Evolutionary conservation across 2,888 invertebrate genomes (phyloP).

Genomic region (Chymomyza procnemis): DNA sequence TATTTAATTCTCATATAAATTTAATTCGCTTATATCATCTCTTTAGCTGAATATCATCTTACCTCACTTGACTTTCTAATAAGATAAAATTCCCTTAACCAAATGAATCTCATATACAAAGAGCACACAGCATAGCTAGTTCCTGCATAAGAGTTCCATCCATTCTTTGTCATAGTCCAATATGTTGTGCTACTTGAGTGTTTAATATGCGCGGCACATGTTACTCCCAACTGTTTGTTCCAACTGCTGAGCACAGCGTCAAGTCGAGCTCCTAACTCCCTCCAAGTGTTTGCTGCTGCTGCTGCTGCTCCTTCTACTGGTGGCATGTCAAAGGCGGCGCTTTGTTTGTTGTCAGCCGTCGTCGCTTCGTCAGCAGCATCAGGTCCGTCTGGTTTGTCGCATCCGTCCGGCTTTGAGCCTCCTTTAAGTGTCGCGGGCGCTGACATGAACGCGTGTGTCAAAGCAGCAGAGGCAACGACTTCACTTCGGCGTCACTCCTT

Average conservation of each 20-base stretch:
- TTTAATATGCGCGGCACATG: slow-evolving; percentile 53
- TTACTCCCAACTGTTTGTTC: slow-evolving; percentile 14
- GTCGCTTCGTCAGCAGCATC: slow-evolving; percentile 9
- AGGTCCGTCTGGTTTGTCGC: slow-evolving; percentile 11
- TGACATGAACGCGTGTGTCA: slow-evolving; percentile 46
- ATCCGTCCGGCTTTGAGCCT: slow-evolving; percentile 41
- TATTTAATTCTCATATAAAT: neutral
- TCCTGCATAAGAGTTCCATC: neutral
- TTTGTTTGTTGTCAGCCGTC: slow-evolving; percentile 14
- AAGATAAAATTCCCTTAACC: neutral
- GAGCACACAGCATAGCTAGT: neutral
- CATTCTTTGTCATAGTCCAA: slow-evolving; percentile 25
- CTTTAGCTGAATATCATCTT: neutral
- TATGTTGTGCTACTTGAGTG: slow-evolving; percentile 52
- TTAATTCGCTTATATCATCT: neutral
- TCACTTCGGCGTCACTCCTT: slow-evolving; percentile 22
- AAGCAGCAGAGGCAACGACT: slow-evolving; percentile 34
- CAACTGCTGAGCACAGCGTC: slow-evolving; percentile 14
- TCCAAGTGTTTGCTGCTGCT: slow-evolving; percentile 11
- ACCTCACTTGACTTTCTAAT: neutral
- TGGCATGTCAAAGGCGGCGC: slow-evolving; percentile 34
- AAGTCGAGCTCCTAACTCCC: slow-evolving; percentile 12
- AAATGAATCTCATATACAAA: neutral
- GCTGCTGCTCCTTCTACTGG: slow-evolving; percentile 1
- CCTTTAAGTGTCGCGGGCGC: slow-evolving; percentile 48